These are phyloP conservation scores for Bufo gargarizans DNA, from an alignment of 2,113 vertebrate genomes.

Conservation along the genomic window DNA sequence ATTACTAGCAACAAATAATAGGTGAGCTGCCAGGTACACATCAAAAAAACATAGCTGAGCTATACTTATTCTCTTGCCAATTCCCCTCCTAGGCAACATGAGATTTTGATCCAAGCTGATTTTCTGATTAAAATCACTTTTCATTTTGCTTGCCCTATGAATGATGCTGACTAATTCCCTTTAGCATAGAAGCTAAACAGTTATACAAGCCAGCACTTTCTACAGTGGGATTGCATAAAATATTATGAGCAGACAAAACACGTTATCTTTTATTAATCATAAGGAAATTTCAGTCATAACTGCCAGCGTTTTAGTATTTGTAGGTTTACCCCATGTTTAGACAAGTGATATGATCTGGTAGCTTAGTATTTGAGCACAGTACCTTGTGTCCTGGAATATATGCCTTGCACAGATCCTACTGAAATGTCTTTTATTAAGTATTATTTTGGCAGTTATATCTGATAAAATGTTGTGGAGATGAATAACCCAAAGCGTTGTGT, in stretches of 20 bases:
- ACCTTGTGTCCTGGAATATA: neutral
- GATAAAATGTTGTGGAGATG: neutral
- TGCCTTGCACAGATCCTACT: neutral
- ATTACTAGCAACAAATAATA: conserved; percentile 18
- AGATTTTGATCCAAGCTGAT: conserved; percentile 10
- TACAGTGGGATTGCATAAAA: neutral
- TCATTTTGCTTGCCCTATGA: neutral
- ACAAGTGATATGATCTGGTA: neutral
- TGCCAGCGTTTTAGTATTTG: neutral
- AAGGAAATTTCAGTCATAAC: neutral
- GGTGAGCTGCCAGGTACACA: conserved; percentile 15
- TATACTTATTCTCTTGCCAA: conserved; percentile 8
- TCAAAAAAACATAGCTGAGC: neutral
- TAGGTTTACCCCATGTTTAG: neutral
- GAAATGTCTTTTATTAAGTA: neutral
- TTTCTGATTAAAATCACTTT: conserved; percentile 30
- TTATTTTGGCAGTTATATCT: neutral
- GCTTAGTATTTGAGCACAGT: neutral
- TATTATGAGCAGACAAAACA: neutral
- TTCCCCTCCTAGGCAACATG: conserved; percentile 1
- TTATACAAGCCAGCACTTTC: neutral
- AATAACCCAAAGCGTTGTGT: no score
- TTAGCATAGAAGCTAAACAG: neutral
- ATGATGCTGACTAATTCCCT: conserved; percentile 1
- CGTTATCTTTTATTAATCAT: neutral